Conservation (phyloP, 35 echinoderm and acorn worm species). For the Ophiothrix spiculata region DNA sequence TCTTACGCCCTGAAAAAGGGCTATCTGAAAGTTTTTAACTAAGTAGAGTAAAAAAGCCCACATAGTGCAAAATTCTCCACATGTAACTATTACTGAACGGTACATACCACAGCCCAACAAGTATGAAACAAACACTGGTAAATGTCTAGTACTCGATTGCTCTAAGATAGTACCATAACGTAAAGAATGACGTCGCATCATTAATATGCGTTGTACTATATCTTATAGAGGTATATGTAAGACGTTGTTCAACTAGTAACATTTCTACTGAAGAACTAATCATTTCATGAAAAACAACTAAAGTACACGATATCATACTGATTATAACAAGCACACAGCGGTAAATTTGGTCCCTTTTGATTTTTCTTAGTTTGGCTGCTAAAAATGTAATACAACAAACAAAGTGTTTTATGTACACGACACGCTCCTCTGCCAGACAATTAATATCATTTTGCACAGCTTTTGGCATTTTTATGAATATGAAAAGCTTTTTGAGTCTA, state of each 20-base stretch:
- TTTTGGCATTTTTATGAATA: slow-evolving; percentile 9
- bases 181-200: too few species aligned
- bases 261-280: not conserved
- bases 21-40: too few species aligned
- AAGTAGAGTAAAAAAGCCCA: too few species aligned
- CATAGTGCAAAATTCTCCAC: too few species aligned
- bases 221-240: not conserved
- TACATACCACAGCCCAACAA: not conserved
- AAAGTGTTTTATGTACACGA: not conserved
- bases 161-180: not conserved
- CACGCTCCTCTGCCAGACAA: not conserved
- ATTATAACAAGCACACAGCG: not conserved
- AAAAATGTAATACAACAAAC: not conserved
- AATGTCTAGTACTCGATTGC: not conserved
- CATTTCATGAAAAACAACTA: not conserved
- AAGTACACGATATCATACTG: not conserved
- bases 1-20: too few species aligned
- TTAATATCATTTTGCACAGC: not conserved
- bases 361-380: not conserved
- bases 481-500: too few species aligned
- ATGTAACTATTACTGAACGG: not conserved
- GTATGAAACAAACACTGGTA: not conserved
- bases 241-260: not conserved
- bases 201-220: not conserved
- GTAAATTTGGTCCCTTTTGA: slow-evolving; percentile 7